A percentile compares a stretch with the other conserved stretches of the same genome.
Conservation (phyloP, 2,113 vertebrate genomes). For the Toxotes chatareus region DNA sequence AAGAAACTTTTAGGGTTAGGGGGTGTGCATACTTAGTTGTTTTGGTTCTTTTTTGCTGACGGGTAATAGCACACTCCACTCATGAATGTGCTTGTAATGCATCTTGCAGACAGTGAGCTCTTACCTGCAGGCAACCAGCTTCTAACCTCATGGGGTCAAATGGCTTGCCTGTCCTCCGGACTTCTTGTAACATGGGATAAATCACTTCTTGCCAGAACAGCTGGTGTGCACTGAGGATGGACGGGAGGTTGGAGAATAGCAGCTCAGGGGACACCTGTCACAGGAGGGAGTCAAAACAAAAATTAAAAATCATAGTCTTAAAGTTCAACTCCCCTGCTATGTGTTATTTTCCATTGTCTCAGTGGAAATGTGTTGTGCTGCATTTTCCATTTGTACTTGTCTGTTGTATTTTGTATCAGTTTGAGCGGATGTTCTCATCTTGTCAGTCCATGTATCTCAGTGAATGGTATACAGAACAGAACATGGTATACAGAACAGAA, state of each 20-base stretch:
- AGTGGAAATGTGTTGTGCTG: conserved; percentile 56
- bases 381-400: conserved; percentile 61
- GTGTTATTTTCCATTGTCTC: conserved; percentile 68
- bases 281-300: conserved; percentile 22
- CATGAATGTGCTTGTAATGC: background rate
- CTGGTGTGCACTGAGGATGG: conserved; percentile 82
- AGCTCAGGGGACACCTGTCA: conserved; percentile 79
- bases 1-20: background rate
- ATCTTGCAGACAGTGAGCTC: background rate
- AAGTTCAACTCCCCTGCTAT: conserved; percentile 38
- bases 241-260: conserved; percentile 86
- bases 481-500: conserved; percentile 42
- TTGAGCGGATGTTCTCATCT: conserved; percentile 58
- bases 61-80: background rate
- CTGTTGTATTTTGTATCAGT: conserved; percentile 27
- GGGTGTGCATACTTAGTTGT: background rate
- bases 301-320: conserved; percentile 17
- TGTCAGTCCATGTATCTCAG: conserved; percentile 36
- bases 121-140: conserved; percentile 85
- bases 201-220: conserved; percentile 88
- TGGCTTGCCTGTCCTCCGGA: conserved; percentile 78
- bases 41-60: background rate
- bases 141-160: conserved; percentile 86
- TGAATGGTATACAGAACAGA: conserved; percentile 41
- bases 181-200: conserved; percentile 82